Evolutionary conservation across 2,888 invertebrate species (phyloP).

Genomic region (Tillus elongatus): DNA sequence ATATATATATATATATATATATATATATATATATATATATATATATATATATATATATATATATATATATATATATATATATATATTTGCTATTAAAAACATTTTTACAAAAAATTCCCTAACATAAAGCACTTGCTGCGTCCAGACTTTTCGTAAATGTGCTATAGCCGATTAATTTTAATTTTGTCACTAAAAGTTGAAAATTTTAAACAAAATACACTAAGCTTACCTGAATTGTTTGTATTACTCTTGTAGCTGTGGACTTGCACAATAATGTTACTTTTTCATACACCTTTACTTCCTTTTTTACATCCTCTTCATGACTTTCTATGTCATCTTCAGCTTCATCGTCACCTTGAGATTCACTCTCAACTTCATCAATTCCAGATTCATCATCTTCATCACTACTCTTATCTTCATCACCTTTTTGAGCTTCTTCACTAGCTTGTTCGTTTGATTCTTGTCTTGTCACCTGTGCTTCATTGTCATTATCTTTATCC

Average conservation of each 20-base stretch:
- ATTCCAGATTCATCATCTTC: constrained; percentile 37
- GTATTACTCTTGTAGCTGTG: constrained; percentile 66
- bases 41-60: not conserved
- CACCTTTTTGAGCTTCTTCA: constrained; percentile 37
- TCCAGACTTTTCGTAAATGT: too few species aligned
- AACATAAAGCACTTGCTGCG: too few species aligned
- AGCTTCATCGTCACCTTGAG: constrained; percentile 29
- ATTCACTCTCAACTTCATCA: constrained; percentile 29
- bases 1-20: too few species aligned
- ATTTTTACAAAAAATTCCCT: too few species aligned
- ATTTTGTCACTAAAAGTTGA: too few species aligned
- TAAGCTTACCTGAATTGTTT: constrained; percentile 31
- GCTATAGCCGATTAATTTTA: too few species aligned
- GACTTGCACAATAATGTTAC: constrained; percentile 54
- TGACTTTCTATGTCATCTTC: constrained; percentile 21
- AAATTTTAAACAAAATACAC: constrained; percentile 7
- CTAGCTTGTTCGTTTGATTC: constrained; percentile 36
- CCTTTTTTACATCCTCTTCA: constrained; percentile 10
- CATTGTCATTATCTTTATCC: constrained; percentile 35
- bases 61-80: too few species aligned
- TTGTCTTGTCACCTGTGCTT: constrained; percentile 25
- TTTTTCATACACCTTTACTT: constrained; percentile 37
- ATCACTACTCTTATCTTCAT: constrained; percentile 36
- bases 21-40: too few species aligned
- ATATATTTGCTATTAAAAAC: too few species aligned